phyloP scores from a whole-genome alignment of 2,797 vertebrate species.

The Brachyalestes nurse region DNA sequence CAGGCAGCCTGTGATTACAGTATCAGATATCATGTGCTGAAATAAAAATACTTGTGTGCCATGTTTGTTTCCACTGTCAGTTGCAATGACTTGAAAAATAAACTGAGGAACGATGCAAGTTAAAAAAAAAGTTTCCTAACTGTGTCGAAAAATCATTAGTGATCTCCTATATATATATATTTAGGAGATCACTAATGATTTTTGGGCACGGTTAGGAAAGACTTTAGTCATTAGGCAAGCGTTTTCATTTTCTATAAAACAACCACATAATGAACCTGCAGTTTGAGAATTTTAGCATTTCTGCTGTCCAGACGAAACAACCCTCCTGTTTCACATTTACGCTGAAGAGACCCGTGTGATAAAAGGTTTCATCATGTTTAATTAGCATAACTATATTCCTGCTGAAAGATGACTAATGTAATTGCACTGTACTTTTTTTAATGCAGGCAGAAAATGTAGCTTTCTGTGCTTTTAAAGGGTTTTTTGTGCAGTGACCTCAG shows the following conservation, averaged over 20 bases:
- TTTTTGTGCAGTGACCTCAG: constrained; percentile 3
- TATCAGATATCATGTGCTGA: constrained; percentile 55
- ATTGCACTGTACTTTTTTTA: constrained; percentile 30
- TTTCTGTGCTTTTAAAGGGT: constrained; percentile 32
- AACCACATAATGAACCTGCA: constrained; percentile 55
- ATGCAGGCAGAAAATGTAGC: constrained; percentile 45
- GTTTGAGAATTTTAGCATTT: constrained; percentile 43
- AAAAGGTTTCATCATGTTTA: constrained; percentile 29
- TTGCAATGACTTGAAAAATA: constrained; percentile 43
- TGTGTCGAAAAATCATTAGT: too few relatives aligned
- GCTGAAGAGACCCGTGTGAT: constrained; percentile 40
- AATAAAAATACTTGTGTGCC: constrained; percentile 56
- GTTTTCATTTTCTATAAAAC: constrained; percentile 53
- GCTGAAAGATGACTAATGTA: constrained; percentile 17
- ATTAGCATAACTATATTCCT: constrained; percentile 20
- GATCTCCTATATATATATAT: not conserved
- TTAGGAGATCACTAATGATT: constrained; percentile 56
- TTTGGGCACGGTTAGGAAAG: constrained; percentile 51
- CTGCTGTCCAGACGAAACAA: constrained; percentile 31
- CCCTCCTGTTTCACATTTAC: constrained; percentile 46
- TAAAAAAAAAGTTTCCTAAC: not conserved
- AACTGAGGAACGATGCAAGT: constrained; percentile 18
- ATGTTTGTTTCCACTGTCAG: constrained; percentile 55
- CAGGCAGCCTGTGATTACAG: constrained; percentile 61
- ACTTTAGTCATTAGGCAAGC: constrained; percentile 45